These are phyloP conservation scores for Mythimna albipuncta DNA, from an alignment of 2,888 invertebrate species.

Conservation along the genomic window DNA sequence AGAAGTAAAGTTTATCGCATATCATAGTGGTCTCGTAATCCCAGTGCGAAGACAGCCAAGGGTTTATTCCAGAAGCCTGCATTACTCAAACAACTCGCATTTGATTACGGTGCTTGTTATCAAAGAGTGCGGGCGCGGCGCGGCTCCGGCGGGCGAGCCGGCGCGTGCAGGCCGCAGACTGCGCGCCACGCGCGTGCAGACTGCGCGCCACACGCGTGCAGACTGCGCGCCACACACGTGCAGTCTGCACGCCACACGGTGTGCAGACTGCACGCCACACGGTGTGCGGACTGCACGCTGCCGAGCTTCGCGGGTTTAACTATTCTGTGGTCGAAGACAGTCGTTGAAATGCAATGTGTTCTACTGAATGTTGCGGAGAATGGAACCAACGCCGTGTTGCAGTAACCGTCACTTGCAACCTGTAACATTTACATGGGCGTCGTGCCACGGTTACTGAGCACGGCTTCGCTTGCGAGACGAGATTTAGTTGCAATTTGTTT, in stretches of 20 bases:
- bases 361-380: conserved; percentile 21
- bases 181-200: too few species aligned
- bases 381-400: conserved; percentile 6
- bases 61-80: conserved; percentile 63
- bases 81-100: conserved; percentile 82
- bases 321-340: neutral
- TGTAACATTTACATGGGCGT: neutral
- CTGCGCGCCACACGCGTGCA: neutral
- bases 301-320: neutral
- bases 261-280: neutral
- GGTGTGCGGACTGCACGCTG: neutral
- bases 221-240: too few species aligned
- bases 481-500: conserved; percentile 27
- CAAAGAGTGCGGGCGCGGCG: conserved; percentile 50
- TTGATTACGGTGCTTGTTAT: conserved; percentile 82
- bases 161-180: too few species aligned
- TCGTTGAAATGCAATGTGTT: conserved; percentile 15
- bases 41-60: conserved; percentile 60
- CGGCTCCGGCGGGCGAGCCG: neutral
- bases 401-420: neutral
- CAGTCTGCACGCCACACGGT: neutral
- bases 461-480: neutral
- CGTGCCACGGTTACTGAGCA: neutral
- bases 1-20: conserved; percentile 65
- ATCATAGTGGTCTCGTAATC: conserved; percentile 61